Evolutionary conservation across 2,113 vertebrate genomes (phyloP), one percentile per base, ranked within the genome.

Genomic region (Entomyzon cyanotis): DNA sequence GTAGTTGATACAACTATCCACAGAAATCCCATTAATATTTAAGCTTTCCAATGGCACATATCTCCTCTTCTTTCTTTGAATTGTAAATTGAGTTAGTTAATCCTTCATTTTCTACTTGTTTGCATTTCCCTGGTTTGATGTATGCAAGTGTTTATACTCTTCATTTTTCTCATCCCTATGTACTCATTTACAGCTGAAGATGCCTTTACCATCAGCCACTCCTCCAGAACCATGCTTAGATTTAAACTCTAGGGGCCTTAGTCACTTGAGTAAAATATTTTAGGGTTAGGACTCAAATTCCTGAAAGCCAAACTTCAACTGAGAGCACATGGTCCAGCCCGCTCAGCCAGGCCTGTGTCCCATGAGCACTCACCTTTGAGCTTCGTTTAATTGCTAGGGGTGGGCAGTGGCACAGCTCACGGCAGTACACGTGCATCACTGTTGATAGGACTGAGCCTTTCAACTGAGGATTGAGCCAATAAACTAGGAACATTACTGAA

Each of bases 51-150:
- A 86, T 91, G 77, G 91, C 88, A 80, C 78, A 46, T 94, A 84
- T 17, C 88, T 80, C 85, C 90, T 96, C 85, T 84, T 87, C 92
- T 95, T 86, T 47, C 92, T 95, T 94, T 94, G 93, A 95, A 92
- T 97, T 96, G 94, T 81, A 96, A 96, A 96, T 93, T 8, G 65
- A 58, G 92, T 95, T 87, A 96, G 77, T 74, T 84, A 95, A 94
- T 94, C 90, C 81, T 91, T 73, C 89, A 35, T 95, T 95, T 92
- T 92, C 90, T 80, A 74, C 83, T 91, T 87, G 93, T 96, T 96
- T 96, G 78, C 85, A 95, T 90, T 96, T 94, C 56, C 93, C 86
- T 89, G 88, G 68, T 84, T 87, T 88, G 78, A 77, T 46, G 70
- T 52, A 87, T 14, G 11, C 79, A 60, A 52, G 55, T 79, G 58